phyloP scores from a whole-genome alignment of 1,140 invertebrate genomes.

The Semibalanus balanoides region DNA sequence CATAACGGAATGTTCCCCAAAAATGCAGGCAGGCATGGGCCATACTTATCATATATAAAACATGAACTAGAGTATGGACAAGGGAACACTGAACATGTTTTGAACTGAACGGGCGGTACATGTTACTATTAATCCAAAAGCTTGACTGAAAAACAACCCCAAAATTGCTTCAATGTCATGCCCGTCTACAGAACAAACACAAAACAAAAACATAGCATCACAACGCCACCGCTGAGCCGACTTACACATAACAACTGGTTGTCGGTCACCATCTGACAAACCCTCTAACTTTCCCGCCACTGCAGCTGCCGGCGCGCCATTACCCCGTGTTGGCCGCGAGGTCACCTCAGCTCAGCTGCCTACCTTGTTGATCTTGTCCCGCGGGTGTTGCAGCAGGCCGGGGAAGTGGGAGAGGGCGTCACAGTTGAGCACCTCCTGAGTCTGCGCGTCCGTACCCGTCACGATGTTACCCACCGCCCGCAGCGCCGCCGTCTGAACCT shows the following conservation, averaged over 20 bases:
- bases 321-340: no score
- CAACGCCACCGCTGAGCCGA: background rate
- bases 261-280: background rate
- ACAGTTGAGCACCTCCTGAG: slow-evolving; percentile 83
- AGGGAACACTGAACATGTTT: no score
- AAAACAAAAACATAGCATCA: background rate
- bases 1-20: no score
- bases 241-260: background rate
- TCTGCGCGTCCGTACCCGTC: slow-evolving; percentile 97
- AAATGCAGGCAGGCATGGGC: no score
- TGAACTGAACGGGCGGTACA: no score
- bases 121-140: no score
- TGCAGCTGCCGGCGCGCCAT: background rate
- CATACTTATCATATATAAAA: no score
- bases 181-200: no score
- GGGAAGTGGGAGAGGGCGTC: slow-evolving; percentile 89
- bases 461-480: slow-evolving; percentile 97
- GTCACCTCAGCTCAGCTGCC: no score
- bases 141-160: no score
- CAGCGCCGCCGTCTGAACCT: slow-evolving; percentile 84
- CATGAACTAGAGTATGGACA: no score
- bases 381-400: slow-evolving; percentile 70
- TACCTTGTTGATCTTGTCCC: slow-evolving; percentile 59
- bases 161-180: no score
- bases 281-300: background rate